These are phyloP conservation scores for Silurus meridionalis DNA, from an alignment of 2,113 vertebrate genomes.

Conservation along the genomic window DNA sequence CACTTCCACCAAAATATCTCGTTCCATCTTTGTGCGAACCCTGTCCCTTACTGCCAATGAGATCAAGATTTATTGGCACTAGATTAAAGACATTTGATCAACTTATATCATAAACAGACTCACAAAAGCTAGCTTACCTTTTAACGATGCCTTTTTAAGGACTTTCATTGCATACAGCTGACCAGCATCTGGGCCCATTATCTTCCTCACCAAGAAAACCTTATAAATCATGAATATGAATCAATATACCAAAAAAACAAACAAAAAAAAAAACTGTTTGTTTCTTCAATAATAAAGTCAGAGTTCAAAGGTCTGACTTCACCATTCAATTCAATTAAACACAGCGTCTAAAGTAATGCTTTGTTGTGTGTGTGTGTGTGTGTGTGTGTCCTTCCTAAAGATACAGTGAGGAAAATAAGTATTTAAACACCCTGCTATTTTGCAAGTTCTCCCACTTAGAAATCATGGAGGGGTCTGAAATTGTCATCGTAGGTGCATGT, in stretches of 20 bases:
- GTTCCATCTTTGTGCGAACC: constrained; percentile 97
- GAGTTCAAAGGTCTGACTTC: not conserved
- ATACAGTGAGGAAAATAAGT: too few relatives aligned
- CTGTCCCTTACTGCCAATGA: constrained; percentile 86
- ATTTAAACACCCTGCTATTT: too few relatives aligned
- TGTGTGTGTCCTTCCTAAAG: not conserved
- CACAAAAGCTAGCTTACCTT: constrained; percentile 70
- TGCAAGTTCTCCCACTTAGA: too few relatives aligned
- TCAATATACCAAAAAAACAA: not conserved
- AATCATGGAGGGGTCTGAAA: too few relatives aligned
- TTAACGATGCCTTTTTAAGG: constrained; percentile 95
- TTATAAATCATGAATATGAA: constrained; percentile 55
- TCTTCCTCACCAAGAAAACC: constrained; percentile 95
- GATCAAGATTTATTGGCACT: not conserved
- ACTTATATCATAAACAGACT: not conserved
- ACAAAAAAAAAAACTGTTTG: not conserved
- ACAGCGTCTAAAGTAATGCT: not conserved
- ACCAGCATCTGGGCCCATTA: constrained; percentile 89
- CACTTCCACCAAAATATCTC: constrained; percentile 97
- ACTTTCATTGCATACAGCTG: constrained; percentile 99
- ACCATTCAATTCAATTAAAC: not conserved
- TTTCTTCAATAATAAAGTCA: not conserved
- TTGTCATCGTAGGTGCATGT: too few relatives aligned
- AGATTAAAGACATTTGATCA: not conserved
- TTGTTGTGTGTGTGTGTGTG: not conserved